Conservation (phyloP, 2,888 invertebrate genomes). For the Dryocosmus kuriphilus region DNA sequence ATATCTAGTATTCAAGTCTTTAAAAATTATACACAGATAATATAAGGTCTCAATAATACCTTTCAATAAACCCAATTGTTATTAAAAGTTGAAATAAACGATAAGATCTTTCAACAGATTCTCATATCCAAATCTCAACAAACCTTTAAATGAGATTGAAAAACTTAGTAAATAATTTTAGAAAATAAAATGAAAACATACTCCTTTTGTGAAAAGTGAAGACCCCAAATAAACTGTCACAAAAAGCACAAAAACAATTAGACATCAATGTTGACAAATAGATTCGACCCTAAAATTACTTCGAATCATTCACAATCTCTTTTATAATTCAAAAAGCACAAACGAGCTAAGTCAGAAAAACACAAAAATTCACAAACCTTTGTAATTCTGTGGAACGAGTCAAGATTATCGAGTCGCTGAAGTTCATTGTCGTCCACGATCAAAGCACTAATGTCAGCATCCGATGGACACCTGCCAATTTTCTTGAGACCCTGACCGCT, state of each 20-base stretch:
- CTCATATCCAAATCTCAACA: no score
- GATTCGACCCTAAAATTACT: slow-evolving; percentile 2
- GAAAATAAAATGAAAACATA: background rate
- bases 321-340: background rate
- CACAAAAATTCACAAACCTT: slow-evolving; percentile 80
- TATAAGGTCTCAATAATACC: no score
- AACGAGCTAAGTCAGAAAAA: background rate
- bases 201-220: background rate
- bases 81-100: no score
- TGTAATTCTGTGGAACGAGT: slow-evolving; percentile 88
- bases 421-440: slow-evolving; percentile 93
- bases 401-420: slow-evolving; percentile 92
- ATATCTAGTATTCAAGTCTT: no score
- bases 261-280: slow-evolving; percentile 23
- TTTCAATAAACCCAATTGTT: no score
- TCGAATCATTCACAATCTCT: background rate
- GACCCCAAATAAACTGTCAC: slow-evolving; percentile 38
- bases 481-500: slow-evolving; percentile 90
- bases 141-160: no score
- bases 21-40: no score
- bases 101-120: no score
- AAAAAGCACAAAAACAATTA: slow-evolving; percentile 23
- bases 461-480: slow-evolving; percentile 85
- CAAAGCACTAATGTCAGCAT: slow-evolving; percentile 85
- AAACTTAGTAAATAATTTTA: background rate